Evolutionary conservation across 1,140 invertebrate genomes (phyloP), one percentile per base, ranked within the genome.

Genomic region (Brachionus asplanchnoidis): DNA sequence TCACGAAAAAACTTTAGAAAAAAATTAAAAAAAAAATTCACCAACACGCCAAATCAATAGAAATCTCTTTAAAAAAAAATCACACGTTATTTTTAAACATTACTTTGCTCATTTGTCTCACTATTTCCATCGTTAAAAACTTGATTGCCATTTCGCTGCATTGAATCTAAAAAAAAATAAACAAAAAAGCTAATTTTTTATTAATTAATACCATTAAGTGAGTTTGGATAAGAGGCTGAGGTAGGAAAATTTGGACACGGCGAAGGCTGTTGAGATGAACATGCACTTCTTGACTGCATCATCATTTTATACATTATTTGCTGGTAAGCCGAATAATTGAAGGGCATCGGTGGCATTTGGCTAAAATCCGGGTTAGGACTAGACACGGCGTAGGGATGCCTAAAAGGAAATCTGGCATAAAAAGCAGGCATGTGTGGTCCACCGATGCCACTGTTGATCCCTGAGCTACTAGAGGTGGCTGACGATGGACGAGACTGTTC

Each of bases 221-320:
- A 40, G 36, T 68, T 68, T 14, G 66, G 66, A 68, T 32, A 68
- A 3, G 66, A 68, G 11, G 26, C 32, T 32, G 66, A 68, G 12
- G 66, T 68, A 11, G 66, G 66, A 68, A 68, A 68, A 28, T 68
- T 68, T 1, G 70, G 14, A 42, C 70, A 36, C 2, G 70, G 70
- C 5, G 70, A 75, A 42, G 70, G 70, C 32, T 42, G 36, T 3
- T 75, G 70, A 14, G 70, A 75, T 20, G 70, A 46, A 44, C 40
- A 42, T 5, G 70, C 70, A 75, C 70, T 75, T 44, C 40, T 75
- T 3, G 70, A 75, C 23, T 75, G 70, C 70, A 44, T 40, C 70
- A 75, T 75, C 70, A 75, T 75, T 42, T 44, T 44, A 20, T 75
- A 44, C 70, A 75, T 44, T 9, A 75, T 42, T 40, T 75, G 70